phyloP scores from a whole-genome alignment of 2,113 vertebrate species.

The Anhinga anhinga region DNA sequence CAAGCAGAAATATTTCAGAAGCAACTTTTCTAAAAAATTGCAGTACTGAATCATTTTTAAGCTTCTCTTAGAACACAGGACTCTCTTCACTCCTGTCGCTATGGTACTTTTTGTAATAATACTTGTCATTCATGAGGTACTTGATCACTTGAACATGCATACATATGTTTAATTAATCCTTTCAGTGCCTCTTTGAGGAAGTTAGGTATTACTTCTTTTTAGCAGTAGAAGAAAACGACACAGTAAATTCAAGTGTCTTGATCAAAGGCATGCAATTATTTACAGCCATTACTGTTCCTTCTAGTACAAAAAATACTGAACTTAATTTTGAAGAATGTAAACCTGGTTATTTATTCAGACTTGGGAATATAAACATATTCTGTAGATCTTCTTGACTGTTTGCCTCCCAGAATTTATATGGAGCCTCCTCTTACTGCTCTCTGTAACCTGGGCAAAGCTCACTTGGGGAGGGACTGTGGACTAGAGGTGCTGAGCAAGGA shows the following conservation, averaged over 20 bases:
- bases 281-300: slow-evolving; percentile 3
- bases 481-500: background rate
- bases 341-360: background rate
- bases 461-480: background rate
- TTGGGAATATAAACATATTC: background rate
- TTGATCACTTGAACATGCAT: background rate
- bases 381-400: background rate
- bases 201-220: background rate
- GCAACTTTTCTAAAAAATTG: background rate
- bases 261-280: slow-evolving; percentile 36
- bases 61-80: background rate
- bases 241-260: background rate
- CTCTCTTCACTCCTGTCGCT: background rate
- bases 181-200: background rate
- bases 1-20: background rate
- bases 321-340: background rate
- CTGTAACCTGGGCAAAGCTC: background rate
- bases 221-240: background rate
- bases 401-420: background rate
- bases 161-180: slow-evolving; percentile 22
- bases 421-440: background rate
- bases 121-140: background rate
- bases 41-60: background rate
- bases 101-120: background rate
- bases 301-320: background rate